Base-by-base conservation (phyloP, 1,140 invertebrate species). In the Heliconius eleuchia region DNA sequence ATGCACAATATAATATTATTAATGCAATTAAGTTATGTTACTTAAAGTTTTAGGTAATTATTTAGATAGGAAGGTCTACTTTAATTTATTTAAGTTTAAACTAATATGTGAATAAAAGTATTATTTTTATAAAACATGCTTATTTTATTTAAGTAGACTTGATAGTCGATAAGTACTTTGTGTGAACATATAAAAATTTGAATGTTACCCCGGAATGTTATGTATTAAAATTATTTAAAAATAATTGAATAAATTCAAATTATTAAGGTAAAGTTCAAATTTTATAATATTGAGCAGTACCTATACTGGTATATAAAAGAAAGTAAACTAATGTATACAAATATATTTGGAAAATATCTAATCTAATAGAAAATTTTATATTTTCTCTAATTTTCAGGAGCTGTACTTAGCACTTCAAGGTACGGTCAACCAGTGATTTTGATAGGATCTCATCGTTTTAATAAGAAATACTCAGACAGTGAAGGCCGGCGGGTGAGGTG, bases 381-480 rank as follows among this genome's bases (percentile, higher is more conserved):
- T 66, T 11, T 66, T 23, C 13, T 42, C 57, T 74, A 42, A 46
- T 34, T 85, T 79, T 71, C 86, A 83, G 84, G 76, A 34, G 78
- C 83, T 16, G 73, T 82, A 73, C 86, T 84, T 50, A 55, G 80
- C 39, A 78, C 71, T 42, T 87, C 88, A 1, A 75, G 71, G 8
- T 76, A 71, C 60, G 89, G 89, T 4, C 86, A 85, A 6, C 87
- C 85, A 11, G 86, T 88, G 27, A 88, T 90, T 74, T 80, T 85
- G 66, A 79, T 87, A n/a, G 89, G 89, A 3, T 46, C 70, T 3
- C 82, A 87, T 37, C 83, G 89, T 2, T 90, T 86, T 37, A 87
- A 78, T 46, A 82, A 74, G 55, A 88, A 75, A 83, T 83, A 42
- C 83, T 83, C 78, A 34, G 60, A 66, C 39, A 76, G 39, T 11